Evolutionary conservation across 2,888 invertebrate species (phyloP), one percentile per base, ranked within the genome.

Genomic region (Phorcus lineatus): DNA sequence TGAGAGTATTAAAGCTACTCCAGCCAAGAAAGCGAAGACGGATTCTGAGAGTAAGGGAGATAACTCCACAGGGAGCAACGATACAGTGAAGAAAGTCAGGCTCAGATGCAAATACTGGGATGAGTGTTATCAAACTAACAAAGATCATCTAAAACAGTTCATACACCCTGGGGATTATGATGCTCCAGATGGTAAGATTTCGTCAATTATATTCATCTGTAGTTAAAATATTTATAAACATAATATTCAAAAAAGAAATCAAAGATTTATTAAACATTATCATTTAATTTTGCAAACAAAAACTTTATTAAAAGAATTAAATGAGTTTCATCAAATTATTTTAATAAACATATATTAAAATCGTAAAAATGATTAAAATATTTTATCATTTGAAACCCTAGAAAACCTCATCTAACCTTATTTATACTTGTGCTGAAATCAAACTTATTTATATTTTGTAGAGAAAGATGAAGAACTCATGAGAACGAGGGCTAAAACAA

Each of bases 81-180:
- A 19, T 11, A 70, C 2, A 24, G 70, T 40, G 36, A 74, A 40
- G 47, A 74, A 36, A 13, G 47, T 54, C 2, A 82, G 82, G 66
- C 22, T 74, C 4, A 89, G 88, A 74, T 96, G 96, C 91, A 94
- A 94, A 92, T 96, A 95, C 90, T 95, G 95, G 82, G 93, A 92
- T 16, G 93, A 92, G 80, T 96, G 96, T 89, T 93, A 19, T 91
- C 95, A 96, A 87, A 95, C 94, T 88, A 96, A 95, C 91, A 93
- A 94, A 0, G 91, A 92, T 6, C 96, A 96, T 91, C 94, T 94
- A 85, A 89, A 90, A 19, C 93, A 95, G 87, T 96, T 94, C 91
- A 94, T 95, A 84, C 96, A 96, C 93, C 95, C 95, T 0, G 93
- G 94, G 0, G 96, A 96, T 92, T 95, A 96, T n/a, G 85, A 84